Conservation (phyloP, 2,113 vertebrate species). For the Poecile atricapillus region DNA sequence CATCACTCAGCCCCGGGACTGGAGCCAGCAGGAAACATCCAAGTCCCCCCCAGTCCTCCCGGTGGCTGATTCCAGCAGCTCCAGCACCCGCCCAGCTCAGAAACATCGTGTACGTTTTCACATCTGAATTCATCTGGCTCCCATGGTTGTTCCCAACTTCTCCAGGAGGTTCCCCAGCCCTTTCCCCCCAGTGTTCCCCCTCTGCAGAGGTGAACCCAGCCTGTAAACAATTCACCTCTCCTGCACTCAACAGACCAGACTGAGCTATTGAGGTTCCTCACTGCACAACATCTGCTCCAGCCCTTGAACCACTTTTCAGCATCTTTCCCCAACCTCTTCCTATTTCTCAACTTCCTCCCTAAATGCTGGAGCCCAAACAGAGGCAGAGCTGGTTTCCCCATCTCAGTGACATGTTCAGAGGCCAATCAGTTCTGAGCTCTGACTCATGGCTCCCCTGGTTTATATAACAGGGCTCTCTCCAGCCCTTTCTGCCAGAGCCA, state of each 20-base stretch:
- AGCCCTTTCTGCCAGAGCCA: background rate
- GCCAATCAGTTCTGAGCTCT: background rate
- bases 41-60: background rate
- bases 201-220: constrained; percentile 1
- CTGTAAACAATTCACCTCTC: constrained; percentile 24
- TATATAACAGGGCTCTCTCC: background rate
- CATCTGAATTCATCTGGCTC: background rate
- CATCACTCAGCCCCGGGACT: background rate
- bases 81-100: background rate
- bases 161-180: background rate
- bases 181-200: background rate
- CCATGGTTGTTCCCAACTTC: background rate
- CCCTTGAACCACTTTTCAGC: background rate
- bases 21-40: background rate
- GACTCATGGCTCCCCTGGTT: constrained; percentile 9
- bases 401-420: background rate
- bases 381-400: background rate
- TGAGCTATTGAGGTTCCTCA: background rate
- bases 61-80: background rate
- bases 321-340: background rate
- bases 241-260: constrained; percentile 11
- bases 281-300: constrained; percentile 1
- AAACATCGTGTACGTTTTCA: background rate
- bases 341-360: background rate
- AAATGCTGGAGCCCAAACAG: background rate